These are phyloP conservation scores for Dysidea cf. avara DNA, from an alignment of 37 sponge, comb jelly and placozoan species.

Conservation along the genomic window DNA sequence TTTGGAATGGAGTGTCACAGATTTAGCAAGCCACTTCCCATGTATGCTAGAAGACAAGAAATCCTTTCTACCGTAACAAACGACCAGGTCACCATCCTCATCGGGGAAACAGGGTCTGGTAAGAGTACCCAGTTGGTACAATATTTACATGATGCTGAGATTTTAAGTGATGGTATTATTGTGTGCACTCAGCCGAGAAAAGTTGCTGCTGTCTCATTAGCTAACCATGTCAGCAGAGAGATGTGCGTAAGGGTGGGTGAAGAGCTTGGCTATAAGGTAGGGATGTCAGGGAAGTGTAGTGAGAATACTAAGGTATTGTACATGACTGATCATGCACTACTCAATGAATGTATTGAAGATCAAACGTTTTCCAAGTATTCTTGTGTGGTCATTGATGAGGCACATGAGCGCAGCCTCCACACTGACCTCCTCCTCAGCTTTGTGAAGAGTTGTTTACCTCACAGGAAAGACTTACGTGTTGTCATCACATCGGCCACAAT, in stretches of 20 bases:
- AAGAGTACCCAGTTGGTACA: slow-evolving; percentile 92
- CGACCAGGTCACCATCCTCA: no score
- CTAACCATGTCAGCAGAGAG: slow-evolving; percentile 72
- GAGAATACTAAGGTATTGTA: slow-evolving; percentile 10
- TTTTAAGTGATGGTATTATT: slow-evolving; percentile 34
- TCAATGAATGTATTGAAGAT: no score
- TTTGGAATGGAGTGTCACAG: slow-evolving; percentile 50
- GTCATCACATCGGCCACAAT: no score
- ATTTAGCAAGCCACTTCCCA: slow-evolving; percentile 44
- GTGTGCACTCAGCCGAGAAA: slow-evolving; percentile 89
- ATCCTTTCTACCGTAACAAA: slow-evolving; percentile 91
- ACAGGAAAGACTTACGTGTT: slow-evolving; percentile 56
- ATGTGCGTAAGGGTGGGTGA: no score
- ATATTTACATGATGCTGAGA: slow-evolving; percentile 78
- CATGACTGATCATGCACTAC: no score
- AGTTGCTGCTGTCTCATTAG: slow-evolving; percentile 80
- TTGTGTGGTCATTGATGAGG: slow-evolving; percentile 81
- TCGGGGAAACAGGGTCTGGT: no score
- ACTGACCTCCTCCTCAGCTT: slow-evolving; percentile 75
- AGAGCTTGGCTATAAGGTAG: no score
- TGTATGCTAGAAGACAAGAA: no score
- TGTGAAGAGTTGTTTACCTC: slow-evolving; percentile 58
- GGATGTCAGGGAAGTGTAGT: no score
- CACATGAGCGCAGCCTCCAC: slow-evolving; percentile 83
- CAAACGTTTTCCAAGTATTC: no score